Percentiles rank a stretch among this genome's conserved stretches.
phyloP scores from a whole-genome alignment of 2,113 vertebrate species.

The Oceanodroma tethys region DNA sequence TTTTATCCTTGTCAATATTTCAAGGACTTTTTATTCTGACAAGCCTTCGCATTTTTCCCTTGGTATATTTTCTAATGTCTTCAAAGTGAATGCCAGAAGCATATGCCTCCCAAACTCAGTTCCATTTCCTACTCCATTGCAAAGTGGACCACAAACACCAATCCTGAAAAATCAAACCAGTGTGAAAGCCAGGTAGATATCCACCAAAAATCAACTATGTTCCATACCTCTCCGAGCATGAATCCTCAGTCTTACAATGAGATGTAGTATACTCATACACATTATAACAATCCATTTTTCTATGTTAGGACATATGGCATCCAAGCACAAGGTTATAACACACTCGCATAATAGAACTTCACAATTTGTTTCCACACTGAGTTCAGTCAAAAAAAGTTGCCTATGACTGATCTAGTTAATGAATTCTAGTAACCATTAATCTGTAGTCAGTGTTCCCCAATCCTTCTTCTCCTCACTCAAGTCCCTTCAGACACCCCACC shows the following conservation, averaged over 20 bases:
- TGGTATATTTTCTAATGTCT: not conserved
- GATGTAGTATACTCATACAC: not conserved
- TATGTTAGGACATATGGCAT: not conserved
- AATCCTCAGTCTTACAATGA: not conserved
- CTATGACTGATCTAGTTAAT: not conserved
- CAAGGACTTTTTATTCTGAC: constrained; percentile 27
- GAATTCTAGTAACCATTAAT: not conserved
- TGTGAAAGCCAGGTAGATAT: not conserved
- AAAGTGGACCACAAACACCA: not conserved
- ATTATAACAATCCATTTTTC: not conserved
- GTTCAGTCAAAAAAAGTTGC: not conserved
- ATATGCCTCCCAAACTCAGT: not conserved
- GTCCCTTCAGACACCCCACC: not conserved
- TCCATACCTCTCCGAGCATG: not conserved
- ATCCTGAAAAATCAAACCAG: not conserved
- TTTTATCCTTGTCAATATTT: constrained; percentile 31
- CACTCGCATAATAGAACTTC: not conserved
- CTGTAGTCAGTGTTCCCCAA: not conserved
- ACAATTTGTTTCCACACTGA: not conserved
- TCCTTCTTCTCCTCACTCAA: not conserved
- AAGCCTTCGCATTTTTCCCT: not conserved
- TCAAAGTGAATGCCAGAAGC: not conserved
- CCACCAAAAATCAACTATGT: not conserved
- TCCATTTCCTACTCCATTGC: not conserved
- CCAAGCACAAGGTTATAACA: not conserved